Base-by-base conservation (phyloP, 2,888 invertebrate species). In the Urechis unicinctus region DNA sequence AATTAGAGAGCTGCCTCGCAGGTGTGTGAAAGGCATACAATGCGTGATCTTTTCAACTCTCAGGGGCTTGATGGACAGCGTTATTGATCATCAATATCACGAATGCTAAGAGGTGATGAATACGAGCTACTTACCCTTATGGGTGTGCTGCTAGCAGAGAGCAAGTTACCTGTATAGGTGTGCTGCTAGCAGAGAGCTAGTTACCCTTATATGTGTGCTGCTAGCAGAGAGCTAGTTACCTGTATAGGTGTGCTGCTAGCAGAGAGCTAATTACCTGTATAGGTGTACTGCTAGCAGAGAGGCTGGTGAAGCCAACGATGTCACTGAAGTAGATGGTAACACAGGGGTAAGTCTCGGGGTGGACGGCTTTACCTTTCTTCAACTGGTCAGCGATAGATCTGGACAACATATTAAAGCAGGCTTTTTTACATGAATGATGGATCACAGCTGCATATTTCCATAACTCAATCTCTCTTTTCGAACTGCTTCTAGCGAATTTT, bases 291-390 rank as follows among this genome's bases (percentile, higher is more conserved):
- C 9, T 17, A n/a, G 45, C 45, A 21, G 13, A n/a, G 17, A 45
- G 6, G 6, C 9, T 17, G 9, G 67, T 66, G 49, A 66, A 67
- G 4, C 63, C 67, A 6, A 67, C 67, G 25, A 67, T 61, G 50
- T 67, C 67, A 30, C 62, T 62, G 57, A 66, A 67, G 54, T 62
- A 66, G 29, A 67, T 59, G 1, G 62, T 61, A 26, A 63, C 65
- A 24, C 58, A 56, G 28, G 59, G 60, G 52, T 60, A 66, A 24
- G 59, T 45, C 46, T 67, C 67, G 3, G 67, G 67, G 13, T 57
- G 53, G 4, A 67, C 67, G 9, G 59, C 48, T 46, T 54, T 53
- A 2, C 67, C 67, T 26, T 59, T 57, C 36, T 56, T 58, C 42
- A 67, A 54, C 44, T 67, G 60, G n/a, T 61, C 60, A 1, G 66